Conservation (phyloP, 2,113 vertebrate genomes). For the Engraulis encrasicolus region DNA sequence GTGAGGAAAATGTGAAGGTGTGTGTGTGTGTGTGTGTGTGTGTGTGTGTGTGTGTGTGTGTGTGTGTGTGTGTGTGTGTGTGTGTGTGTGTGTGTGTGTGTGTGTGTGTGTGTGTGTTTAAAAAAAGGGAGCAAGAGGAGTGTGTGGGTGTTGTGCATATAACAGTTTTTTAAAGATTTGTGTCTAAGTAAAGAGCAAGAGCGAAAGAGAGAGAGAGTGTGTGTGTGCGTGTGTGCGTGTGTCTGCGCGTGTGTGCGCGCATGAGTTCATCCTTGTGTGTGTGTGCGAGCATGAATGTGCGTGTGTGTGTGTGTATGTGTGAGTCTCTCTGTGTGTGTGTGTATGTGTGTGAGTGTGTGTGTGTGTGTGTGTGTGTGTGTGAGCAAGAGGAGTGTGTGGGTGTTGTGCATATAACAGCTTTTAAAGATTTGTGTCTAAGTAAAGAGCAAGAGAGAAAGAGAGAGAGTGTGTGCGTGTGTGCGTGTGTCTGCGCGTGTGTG, state of each 20-base stretch:
- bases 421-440: no score
- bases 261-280: no score
- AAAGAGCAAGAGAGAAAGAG: no score
- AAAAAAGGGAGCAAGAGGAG: no score
- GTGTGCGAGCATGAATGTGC: no score
- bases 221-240: no score
- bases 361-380: background rate
- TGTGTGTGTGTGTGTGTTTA: constrained; percentile 8
- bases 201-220: background rate
- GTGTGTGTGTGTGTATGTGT: background rate
- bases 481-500: constrained; percentile 18
- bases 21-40: background rate
- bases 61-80: background rate
- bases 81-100: background rate
- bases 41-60: constrained; percentile 24
- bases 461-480: background rate
- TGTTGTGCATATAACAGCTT: no score
- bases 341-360: background rate
- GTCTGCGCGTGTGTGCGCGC: no score
- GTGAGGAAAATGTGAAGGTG: background rate
- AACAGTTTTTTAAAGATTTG: no score
- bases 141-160: background rate
- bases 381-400: no score
- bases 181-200: no score
- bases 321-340: constrained; percentile 2